Base-by-base conservation (phyloP, 2,113 vertebrate species). In the Tragelaphus strepsiceros region DNA sequence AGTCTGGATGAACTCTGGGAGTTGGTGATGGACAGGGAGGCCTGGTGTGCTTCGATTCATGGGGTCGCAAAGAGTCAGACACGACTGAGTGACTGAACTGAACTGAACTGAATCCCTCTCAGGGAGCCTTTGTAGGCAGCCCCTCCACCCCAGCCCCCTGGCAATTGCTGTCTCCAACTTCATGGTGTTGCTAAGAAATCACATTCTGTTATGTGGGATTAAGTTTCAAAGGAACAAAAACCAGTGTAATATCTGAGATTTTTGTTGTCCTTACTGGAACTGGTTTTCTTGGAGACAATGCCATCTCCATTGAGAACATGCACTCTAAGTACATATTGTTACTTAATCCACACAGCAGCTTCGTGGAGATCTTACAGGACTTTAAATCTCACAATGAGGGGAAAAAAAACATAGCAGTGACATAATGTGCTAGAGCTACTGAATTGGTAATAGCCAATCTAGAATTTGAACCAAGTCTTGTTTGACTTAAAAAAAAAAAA, bases 111-210 rank as follows among this genome's bases (percentile, higher is more conserved):
- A 24, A 19, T 3, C 19, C 35, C n/a, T n/a, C 4, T 16, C 49
- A n/a, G 15, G 74, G 22, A n/a, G 15, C 2, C 3, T 28, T 81
- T 56, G 32, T 6, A 39, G 59, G 28, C 28, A 56, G 9, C 4
- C 14, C 19, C 26, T 22, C 56, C 0, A 3, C 21, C 56, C 16
- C 49, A 0, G 6, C 5, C 30, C 14, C 32, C 62, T 13, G 15
- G 10, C 5, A 67, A 8, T 8, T 28, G 7, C 30, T 39, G 30
- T 56, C 58, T 46, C 46, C n/a, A 54, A 17, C 9, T 14, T 88
- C 43, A 35, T 35, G 39, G 15, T 13, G 11, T 35, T 15, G 14
- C 51, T 22, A 49, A 83, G 61, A 61, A 51, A 30, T 22, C 51
- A 22, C 13, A 35, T 32, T 74, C 49, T 11, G 1, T 51, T 78